Conservation (phyloP, 2,113 vertebrate genomes). For the Proteles cristata region DNA sequence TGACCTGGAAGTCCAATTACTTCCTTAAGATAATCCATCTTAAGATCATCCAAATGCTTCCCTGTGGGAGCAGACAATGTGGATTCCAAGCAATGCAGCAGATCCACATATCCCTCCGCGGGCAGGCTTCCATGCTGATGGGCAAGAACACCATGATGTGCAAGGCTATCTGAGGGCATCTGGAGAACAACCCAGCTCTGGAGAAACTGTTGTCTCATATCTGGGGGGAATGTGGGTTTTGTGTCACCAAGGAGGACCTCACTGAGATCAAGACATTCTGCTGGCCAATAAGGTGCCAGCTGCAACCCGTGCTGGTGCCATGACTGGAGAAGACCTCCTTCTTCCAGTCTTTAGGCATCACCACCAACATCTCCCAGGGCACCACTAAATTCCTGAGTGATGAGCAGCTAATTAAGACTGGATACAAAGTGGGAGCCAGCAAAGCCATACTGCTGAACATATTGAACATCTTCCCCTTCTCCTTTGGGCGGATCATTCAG, state of each 20-base stretch:
- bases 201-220: not conserved
- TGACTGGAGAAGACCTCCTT: not conserved
- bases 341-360: not conserved
- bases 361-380: not conserved
- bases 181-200: not conserved
- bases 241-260: not conserved
- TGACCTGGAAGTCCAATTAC: not conserved
- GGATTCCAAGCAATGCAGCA: not conserved
- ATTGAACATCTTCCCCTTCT: not conserved
- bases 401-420: not conserved
- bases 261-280: not conserved
- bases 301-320: not conserved
- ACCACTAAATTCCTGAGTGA: not conserved
- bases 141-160: not conserved
- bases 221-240: not conserved
- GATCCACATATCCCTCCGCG: not conserved
- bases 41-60: not conserved
- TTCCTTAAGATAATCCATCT: not conserved
- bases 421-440: not conserved
- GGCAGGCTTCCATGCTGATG: not conserved
- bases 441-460: not conserved
- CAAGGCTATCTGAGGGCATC: not conserved
- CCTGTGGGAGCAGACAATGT: not conserved
- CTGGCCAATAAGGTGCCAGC: not conserved
- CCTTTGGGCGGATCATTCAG: not conserved